Percentiles rank a stretch among this genome's conserved stretches.
phyloP scores from a whole-genome alignment of 2,888 invertebrate species.

The Trichogramma dendrolimi region DNA sequence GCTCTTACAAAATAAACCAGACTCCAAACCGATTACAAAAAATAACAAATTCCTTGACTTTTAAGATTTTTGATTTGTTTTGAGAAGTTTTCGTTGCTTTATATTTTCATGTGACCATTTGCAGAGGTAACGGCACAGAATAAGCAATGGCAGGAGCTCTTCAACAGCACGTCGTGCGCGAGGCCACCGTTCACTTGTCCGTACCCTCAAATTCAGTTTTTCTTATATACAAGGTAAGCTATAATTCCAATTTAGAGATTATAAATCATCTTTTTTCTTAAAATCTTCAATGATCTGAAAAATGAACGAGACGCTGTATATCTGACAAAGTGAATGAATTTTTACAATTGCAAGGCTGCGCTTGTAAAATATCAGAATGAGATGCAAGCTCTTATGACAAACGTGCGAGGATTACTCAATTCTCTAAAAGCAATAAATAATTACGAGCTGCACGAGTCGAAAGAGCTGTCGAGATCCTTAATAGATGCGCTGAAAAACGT shows the following conservation, averaged over 20 bases:
- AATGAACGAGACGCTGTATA: no score
- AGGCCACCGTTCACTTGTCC: constrained; percentile 77
- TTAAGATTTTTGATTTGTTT: no score
- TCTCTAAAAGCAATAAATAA: no score
- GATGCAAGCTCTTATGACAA: no score
- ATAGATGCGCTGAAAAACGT: background rate
- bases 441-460: background rate
- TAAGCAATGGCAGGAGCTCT: constrained; percentile 59
- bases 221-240: constrained; percentile 70
- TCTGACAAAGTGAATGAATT: no score
- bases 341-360: no score
- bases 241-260: constrained; percentile 10
- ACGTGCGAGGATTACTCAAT: no score
- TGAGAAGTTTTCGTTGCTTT: background rate
- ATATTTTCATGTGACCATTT: constrained; percentile 22
- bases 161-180: constrained; percentile 77
- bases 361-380: no score
- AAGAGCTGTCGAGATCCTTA: background rate
- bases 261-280: constrained; percentile 28
- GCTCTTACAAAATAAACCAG: no score
- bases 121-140: constrained; percentile 43
- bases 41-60: no score
- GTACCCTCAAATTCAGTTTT: constrained; percentile 78
- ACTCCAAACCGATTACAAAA: no score
- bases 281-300: background rate